Evolutionary conservation across 2,113 vertebrate genomes (phyloP).

Genomic region (Mungos mungo): DNA sequence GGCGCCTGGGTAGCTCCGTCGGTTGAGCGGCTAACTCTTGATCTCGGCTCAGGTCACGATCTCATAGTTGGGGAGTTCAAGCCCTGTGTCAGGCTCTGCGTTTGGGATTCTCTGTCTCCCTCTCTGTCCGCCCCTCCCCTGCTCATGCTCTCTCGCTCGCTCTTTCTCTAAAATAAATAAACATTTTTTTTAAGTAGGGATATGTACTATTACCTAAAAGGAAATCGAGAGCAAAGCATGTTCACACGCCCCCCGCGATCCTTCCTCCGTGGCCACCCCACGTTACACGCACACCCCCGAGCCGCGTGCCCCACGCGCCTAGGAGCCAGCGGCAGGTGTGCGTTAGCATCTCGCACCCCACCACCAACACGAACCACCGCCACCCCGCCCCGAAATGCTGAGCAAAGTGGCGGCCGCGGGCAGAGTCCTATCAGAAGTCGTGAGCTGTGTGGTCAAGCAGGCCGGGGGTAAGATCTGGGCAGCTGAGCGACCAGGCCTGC

Average conservation of each 20-base stretch:
- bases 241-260: too few relatives aligned
- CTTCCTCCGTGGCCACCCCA: accelerated
- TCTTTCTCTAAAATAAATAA: too few relatives aligned
- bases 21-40: too few relatives aligned
- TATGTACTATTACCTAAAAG: neutral
- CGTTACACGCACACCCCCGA: neutral
- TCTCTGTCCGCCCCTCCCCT: too few relatives aligned
- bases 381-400: neutral
- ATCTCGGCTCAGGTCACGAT: too few relatives aligned
- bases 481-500: neutral
- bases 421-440: neutral
- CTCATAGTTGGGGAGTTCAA: too few relatives aligned
- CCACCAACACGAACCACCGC: too few relatives aligned
- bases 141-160: too few relatives aligned
- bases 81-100: too few relatives aligned
- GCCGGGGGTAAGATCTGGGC: neutral
- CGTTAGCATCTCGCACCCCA: accelerated
- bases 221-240: too few relatives aligned
- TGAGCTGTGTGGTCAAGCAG: neutral
- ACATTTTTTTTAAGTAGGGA: neutral
- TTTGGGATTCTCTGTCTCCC: too few relatives aligned
- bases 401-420: neutral
- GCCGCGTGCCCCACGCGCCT: accelerated
- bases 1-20: too few relatives aligned
- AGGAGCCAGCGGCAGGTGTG: accelerated